Evolutionary conservation across 2,888 invertebrate species (phyloP).

Genomic region (Anodontia alba): DNA sequence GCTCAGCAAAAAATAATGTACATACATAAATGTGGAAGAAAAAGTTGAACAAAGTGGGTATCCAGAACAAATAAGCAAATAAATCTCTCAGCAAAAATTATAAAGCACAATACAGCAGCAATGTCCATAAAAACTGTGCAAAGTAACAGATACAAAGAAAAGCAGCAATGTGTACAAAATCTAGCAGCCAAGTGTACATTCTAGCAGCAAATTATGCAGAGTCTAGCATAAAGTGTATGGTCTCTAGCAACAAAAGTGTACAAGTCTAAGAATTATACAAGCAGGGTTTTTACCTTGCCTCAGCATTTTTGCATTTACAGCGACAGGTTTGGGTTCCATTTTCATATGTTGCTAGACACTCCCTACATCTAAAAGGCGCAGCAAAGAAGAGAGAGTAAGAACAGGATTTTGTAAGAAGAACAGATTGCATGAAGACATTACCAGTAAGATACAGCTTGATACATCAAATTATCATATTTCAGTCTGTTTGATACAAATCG

Average conservation of each 20-base stretch:
- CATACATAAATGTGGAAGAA: no score
- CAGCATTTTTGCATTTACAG: constrained; percentile 15
- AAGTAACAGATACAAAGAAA: no score
- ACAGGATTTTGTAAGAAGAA: constrained; percentile 12
- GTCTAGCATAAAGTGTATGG: not conserved
- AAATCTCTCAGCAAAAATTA: no score
- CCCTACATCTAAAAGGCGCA: constrained; percentile 54
- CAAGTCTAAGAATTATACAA: not conserved
- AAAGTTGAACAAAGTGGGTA: no score
- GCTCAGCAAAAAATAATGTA: no score
- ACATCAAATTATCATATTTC: not conserved
- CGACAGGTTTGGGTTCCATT: constrained; percentile 7
- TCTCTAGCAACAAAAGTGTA: constrained; percentile 11
- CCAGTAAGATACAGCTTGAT: not conserved
- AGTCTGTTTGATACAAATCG: no score
- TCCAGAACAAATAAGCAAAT: no score
- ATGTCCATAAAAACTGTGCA: no score
- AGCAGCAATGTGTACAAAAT: no score
- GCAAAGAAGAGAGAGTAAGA: constrained; percentile 32
- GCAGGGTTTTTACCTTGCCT: constrained; percentile 12
- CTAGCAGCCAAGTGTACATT: no score
- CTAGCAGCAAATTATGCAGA: not conserved
- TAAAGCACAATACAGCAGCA: no score
- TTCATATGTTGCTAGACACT: constrained; percentile 36
- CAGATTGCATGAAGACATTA: not conserved